These are phyloP conservation scores for Athrips mouffetella DNA, from an alignment of 2,888 invertebrate species.

Conservation along the genomic window DNA sequence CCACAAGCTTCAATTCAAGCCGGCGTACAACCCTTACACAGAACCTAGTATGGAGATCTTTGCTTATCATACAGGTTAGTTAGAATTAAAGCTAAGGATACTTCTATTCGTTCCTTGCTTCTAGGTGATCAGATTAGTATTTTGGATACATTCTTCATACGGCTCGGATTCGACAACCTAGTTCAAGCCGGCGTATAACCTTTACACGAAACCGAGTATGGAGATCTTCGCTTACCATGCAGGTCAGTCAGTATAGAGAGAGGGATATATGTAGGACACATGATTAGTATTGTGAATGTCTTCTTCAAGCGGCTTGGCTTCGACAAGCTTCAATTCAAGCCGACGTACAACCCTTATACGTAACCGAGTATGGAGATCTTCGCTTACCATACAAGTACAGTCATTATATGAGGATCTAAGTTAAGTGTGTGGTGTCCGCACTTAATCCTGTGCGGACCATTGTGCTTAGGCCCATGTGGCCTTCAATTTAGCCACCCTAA, in stretches of 20 bases:
- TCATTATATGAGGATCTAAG: too few species aligned
- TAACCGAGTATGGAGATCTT: constrained; percentile 99
- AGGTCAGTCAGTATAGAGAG: too few species aligned
- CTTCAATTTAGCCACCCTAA: too few species aligned
- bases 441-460: too few species aligned
- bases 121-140: constrained; percentile 88
- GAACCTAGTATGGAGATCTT: constrained; percentile 99
- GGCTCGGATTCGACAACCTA: constrained; percentile 90
- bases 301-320: constrained; percentile 95
- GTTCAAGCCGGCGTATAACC: constrained; percentile 99
- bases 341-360: constrained; percentile 99
- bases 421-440: too few species aligned
- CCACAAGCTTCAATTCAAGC: constrained; percentile 94
- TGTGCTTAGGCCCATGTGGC: too few species aligned
- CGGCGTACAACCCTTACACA: constrained; percentile 99
- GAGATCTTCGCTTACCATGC: constrained; percentile 98
- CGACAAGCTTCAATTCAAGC: constrained; percentile 94
- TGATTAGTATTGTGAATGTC: constrained; percentile 91
- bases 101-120: background rate
- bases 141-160: constrained; percentile 94
- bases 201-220: constrained; percentile 99
- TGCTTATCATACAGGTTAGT: constrained; percentile 92
- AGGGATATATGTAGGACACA: too few species aligned
- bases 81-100: background rate
- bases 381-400: constrained; percentile 95